Evolutionary conservation across 2,888 invertebrate genomes (phyloP).

Genomic region (Coremacera marginata): DNA sequence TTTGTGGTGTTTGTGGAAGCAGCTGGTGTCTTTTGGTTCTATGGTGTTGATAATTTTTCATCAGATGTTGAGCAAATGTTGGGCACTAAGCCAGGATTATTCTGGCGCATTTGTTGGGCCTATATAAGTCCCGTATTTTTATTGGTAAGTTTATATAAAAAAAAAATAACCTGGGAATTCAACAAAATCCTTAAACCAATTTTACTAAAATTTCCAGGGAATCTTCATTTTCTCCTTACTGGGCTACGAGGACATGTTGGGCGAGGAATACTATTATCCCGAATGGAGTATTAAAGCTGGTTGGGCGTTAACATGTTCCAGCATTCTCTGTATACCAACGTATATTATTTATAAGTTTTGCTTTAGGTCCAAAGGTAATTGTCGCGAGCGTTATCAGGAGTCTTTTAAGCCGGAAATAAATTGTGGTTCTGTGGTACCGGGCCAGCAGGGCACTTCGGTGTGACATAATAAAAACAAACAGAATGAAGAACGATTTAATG

Average conservation of each 20-base stretch:
- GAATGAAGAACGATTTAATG: neutral
- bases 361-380: constrained; percentile 76
- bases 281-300: constrained; percentile 85
- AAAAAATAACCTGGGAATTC: neutral
- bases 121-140: constrained; percentile 89
- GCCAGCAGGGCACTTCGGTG: constrained; percentile 68
- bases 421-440: constrained; percentile 65
- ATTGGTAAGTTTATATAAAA: constrained; percentile 72
- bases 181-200: neutral
- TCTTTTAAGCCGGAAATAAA: constrained; percentile 62
- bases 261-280: constrained; percentile 81
- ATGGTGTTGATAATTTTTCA: constrained; percentile 85
- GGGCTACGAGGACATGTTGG: constrained; percentile 84
- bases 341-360: constrained; percentile 84
- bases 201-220: constrained; percentile 69
- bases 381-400: constrained; percentile 56
- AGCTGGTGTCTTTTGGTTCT: constrained; percentile 91
- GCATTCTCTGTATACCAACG: constrained; percentile 86
- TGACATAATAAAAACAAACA: constrained; percentile 60
- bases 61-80: constrained; percentile 86
- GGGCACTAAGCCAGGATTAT: constrained; percentile 81
- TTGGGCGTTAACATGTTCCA: constrained; percentile 86
- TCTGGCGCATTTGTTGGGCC: constrained; percentile 89
- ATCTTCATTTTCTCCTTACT: constrained; percentile 87
- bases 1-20: constrained; percentile 94